Percentiles rank a stretch among this genome's conserved stretches.
phyloP scores from a whole-genome alignment of 2,113 vertebrate genomes.

The Pholis gunnellus region DNA sequence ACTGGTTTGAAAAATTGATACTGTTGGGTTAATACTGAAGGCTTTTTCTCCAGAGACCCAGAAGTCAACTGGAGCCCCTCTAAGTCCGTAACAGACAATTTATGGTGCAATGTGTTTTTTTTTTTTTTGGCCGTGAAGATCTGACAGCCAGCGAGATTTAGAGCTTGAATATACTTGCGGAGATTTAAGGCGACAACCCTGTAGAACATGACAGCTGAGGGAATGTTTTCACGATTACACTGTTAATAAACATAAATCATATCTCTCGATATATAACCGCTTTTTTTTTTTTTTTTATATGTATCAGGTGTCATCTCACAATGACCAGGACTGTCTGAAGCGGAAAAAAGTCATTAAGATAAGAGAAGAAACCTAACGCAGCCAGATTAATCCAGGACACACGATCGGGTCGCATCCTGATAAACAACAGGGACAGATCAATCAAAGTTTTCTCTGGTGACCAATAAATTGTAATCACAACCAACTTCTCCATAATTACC shows the following conservation, averaged over 20 bases:
- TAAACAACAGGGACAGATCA: slow-evolving; percentile 26
- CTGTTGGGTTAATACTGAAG: slow-evolving; percentile 50
- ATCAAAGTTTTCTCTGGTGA: slow-evolving; percentile 36
- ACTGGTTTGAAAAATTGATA: slow-evolving; percentile 64
- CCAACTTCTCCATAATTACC: slow-evolving; percentile 58
- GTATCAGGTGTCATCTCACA: background rate
- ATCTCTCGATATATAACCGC: background rate
- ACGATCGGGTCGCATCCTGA: slow-evolving; percentile 48
- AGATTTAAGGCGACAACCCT: slow-evolving; percentile 70
- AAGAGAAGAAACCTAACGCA: slow-evolving; percentile 22
- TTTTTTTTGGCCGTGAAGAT: slow-evolving; percentile 59
- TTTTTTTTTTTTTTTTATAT: background rate
- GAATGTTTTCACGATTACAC: slow-evolving; percentile 63
- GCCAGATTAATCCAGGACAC: slow-evolving; percentile 20
- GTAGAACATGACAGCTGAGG: slow-evolving; percentile 64
- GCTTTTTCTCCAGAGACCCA: slow-evolving; percentile 60
- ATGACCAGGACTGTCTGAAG: slow-evolving; percentile 22
- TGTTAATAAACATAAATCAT: slow-evolving; percentile 62
- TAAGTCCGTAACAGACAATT: slow-evolving; percentile 62
- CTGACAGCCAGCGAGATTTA: slow-evolving; percentile 70
- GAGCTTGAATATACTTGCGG: slow-evolving; percentile 59
- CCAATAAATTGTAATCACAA: slow-evolving; percentile 78
- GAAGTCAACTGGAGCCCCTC: slow-evolving; percentile 58
- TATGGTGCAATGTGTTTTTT: slow-evolving; percentile 66
- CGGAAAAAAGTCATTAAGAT: slow-evolving; percentile 49